Percentiles rank a stretch among this genome's conserved stretches.
Conservation (phyloP, 2,797 vertebrate genomes). For the Nannoperca obscura region DNA sequence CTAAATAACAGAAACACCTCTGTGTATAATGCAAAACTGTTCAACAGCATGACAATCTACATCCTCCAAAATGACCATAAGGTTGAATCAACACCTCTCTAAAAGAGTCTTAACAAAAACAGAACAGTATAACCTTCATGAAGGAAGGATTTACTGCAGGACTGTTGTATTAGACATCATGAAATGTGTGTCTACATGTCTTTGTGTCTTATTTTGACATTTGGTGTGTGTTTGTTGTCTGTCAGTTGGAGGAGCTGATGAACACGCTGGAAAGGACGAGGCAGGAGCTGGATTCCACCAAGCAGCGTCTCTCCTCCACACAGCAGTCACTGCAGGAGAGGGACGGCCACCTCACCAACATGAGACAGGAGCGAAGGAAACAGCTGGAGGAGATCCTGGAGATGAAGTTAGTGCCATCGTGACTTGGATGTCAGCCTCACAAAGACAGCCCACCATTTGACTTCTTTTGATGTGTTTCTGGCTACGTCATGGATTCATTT, state of each 20-base stretch:
- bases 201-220: neutral
- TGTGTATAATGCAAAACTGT: neutral
- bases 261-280: constrained; percentile 95
- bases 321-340: constrained; percentile 96
- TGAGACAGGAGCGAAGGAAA: constrained; percentile 94
- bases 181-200: constrained; percentile 4
- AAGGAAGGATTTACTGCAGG: neutral
- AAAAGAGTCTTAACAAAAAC: neutral
- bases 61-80: neutral
- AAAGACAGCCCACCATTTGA: neutral
- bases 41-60: neutral
- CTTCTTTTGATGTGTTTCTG: neutral
- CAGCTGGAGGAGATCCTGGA: constrained; percentile 98
- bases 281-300: constrained; percentile 96
- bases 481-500: neutral
- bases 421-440: constrained; percentile 1
- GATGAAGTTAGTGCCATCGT: constrained; percentile 93
- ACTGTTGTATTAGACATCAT: neutral
- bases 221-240: constrained; percentile 22
- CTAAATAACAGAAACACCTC: neutral
- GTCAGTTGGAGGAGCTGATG: constrained; percentile 93
- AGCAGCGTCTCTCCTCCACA: constrained; percentile 95
- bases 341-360: constrained; percentile 94
- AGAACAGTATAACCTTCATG: neutral
- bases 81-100: neutral